Evolutionary conservation across 2,888 invertebrate species (phyloP).

Genomic region (Drosophila incognita): DNA sequence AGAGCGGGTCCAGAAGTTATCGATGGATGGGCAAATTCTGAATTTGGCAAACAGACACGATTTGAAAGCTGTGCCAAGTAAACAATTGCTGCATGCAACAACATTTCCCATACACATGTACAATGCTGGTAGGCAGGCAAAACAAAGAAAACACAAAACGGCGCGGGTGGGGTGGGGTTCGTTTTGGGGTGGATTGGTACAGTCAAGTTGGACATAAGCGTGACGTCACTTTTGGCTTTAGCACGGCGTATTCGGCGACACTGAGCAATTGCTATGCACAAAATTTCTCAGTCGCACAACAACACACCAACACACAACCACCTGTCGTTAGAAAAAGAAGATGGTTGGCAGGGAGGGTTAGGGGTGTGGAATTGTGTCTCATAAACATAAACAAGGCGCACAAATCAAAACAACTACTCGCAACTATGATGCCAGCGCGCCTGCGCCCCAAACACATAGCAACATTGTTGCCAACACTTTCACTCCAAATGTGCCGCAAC

Average conservation of each 20-base stretch:
- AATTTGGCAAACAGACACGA: slow-evolving; percentile 48
- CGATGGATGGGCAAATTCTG: slow-evolving; percentile 34
- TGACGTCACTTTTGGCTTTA: slow-evolving; percentile 35
- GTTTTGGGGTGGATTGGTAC: neutral
- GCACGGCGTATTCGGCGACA: slow-evolving; percentile 63
- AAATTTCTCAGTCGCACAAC: slow-evolving; percentile 54
- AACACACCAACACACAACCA: slow-evolving; percentile 51
- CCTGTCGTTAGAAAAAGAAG: slow-evolving; percentile 53
- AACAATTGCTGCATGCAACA: slow-evolving; percentile 52
- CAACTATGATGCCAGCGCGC: slow-evolving; percentile 59
- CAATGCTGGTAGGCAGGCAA: slow-evolving; percentile 5
- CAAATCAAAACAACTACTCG: slow-evolving; percentile 42
- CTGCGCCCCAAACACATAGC: slow-evolving; percentile 37
- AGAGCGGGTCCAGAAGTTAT: slow-evolving; percentile 4
- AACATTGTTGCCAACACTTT: slow-evolving; percentile 46
- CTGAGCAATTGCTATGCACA: slow-evolving; percentile 79
- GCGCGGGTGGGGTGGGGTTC: neutral
- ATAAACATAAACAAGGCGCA: slow-evolving; percentile 63
- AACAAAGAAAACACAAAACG: slow-evolving; percentile 36
- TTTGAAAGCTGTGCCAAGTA: slow-evolving; percentile 46
- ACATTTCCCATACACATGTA: slow-evolving; percentile 20
- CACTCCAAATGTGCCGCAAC: slow-evolving; percentile 39
- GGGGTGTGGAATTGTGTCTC: neutral
- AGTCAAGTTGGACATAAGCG: slow-evolving; percentile 8
- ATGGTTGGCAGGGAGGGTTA: neutral